Evolutionary conservation across 2,888 invertebrate genomes (phyloP).

Genomic region (Chrysolina americana): DNA sequence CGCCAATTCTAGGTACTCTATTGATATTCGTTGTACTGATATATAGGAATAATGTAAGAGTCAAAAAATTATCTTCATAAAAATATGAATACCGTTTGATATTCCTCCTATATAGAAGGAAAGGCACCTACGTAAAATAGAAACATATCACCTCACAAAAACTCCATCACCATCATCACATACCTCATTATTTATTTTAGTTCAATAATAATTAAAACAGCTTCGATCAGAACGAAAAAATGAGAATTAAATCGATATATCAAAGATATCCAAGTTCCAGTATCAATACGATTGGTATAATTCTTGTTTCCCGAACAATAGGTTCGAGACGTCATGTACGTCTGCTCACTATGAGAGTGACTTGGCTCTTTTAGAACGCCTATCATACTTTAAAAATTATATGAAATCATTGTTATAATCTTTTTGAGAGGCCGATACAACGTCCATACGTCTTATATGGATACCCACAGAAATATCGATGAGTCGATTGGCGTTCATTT

Average conservation of each 20-base stretch:
- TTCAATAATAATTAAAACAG: conserved; percentile 19
- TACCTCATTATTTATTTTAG: conserved; percentile 12
- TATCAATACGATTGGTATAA: conserved; percentile 45
- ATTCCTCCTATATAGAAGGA: too few species aligned
- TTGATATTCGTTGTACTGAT: too few species aligned
- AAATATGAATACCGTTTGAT: too few species aligned
- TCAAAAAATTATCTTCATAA: too few species aligned
- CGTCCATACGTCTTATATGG: conserved; percentile 50
- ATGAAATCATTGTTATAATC: conserved; percentile 62
- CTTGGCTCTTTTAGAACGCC: conserved; percentile 58
- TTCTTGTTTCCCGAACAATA: conserved; percentile 55
- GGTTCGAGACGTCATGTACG: conserved; percentile 54
- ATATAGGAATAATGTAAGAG: too few species aligned
- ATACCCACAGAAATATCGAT: conserved; percentile 42
- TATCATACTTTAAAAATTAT: conserved; percentile 59
- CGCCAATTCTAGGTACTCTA: too few species aligned
- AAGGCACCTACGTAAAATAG: too few species aligned
- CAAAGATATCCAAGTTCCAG: conserved; percentile 19
- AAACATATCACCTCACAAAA: neutral
- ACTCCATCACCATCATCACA: conserved; percentile 12
- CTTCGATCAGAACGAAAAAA: neutral
- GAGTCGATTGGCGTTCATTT: conserved; percentile 48
- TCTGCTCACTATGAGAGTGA: conserved; percentile 55
- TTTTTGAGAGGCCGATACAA: conserved; percentile 61
- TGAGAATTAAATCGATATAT: conserved; percentile 16